Base-by-base conservation (phyloP, 35 echinoderm and acorn worm genomes). In the Diadema setosum region DNA sequence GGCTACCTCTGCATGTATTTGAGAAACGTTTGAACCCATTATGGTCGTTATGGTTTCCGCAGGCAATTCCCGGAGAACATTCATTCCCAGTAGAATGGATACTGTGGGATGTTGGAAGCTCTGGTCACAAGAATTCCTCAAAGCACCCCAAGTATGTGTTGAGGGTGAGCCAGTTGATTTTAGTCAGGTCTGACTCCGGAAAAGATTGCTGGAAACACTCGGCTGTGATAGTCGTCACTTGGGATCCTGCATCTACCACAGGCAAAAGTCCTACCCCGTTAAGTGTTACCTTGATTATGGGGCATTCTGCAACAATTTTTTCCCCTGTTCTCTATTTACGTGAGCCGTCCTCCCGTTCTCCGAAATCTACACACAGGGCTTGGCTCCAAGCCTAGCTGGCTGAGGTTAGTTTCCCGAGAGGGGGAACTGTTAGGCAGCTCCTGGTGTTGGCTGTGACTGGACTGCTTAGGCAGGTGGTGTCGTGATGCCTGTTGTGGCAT, bases 351-450 rank as follows among this genome's bases (percentile, higher is more conserved):
- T 64, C n/a, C 31, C 35, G 17, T 1, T 45, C 34, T 36, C 65
- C 37, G 65, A 32, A 39, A 5, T 24, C 17, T n/a, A 27, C 65
- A 87, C 84, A 59, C 65, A 87, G 39, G 3, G 65, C 64, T 69
- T 49, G 84, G 84, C 65, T 87, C 84, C n/a, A 39, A 65, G 58
- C 39, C 25, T n/a, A n/a, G n/a, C 34, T 74, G 65, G 84, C 60
- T 50, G 59, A 23, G 20, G 20, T 44, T 69, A 74, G 84, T 87
- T 87, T 87, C 40, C 55, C 55, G 24, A 20, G 5, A 67, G 55
- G 30, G 56, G 20, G n/a, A n/a, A 65, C 36, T 67, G 82, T 60
- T 60, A 23, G 57, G 29, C 57, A n/a, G n/a, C n/a, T n/a, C n/a
- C n/a, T n/a, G n/a, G n/a, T n/a, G n/a, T n/a, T n/a, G n/a, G n/a